These are phyloP conservation scores for Delichon dasypus DNA, from an alignment of 2,797 vertebrate genomes.

Conservation along the genomic window DNA sequence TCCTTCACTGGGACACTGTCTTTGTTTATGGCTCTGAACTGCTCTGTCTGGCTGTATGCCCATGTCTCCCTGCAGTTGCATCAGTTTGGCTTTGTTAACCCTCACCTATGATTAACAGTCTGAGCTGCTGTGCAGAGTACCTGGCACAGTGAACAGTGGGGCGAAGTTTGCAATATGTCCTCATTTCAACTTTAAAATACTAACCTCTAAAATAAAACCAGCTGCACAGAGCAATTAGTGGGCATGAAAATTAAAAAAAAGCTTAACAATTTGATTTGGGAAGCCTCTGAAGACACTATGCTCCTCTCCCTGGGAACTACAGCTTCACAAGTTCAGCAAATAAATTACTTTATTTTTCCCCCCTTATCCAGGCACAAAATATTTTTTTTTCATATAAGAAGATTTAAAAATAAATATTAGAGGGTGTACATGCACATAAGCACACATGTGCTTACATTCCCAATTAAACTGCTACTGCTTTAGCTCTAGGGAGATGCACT, in stretches of 20 bases:
- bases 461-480: neutral
- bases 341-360: neutral
- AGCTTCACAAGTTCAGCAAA: neutral
- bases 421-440: neutral
- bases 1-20: neutral
- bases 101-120: constrained; percentile 4
- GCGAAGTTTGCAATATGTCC: neutral
- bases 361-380: neutral
- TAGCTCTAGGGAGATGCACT: neutral
- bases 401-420: neutral
- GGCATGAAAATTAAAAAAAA: neutral
- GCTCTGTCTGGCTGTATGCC: neutral
- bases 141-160: neutral
- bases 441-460: neutral
- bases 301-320: neutral
- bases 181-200: constrained; percentile 39
- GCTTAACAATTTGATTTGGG: neutral
- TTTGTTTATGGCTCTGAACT: neutral
- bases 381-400: neutral
- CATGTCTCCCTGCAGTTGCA: neutral
- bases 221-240: constrained; percentile 13
- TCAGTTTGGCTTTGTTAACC: neutral
- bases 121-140: neutral
- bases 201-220: constrained; percentile 35
- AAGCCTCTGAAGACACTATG: neutral